Evolutionary conservation across 2,797 vertebrate genomes (phyloP).

Genomic region (Pangasius larnaudii): DNA sequence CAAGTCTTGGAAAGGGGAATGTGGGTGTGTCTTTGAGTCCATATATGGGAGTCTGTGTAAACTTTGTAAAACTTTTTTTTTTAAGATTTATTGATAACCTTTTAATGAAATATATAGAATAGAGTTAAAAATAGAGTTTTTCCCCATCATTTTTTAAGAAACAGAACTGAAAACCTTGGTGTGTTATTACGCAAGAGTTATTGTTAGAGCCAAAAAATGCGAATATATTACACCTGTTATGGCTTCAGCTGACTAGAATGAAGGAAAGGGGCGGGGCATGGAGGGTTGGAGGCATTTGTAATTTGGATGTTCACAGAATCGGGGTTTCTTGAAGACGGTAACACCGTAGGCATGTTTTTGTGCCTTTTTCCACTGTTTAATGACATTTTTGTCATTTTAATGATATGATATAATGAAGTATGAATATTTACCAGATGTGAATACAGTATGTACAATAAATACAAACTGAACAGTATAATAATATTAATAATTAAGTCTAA

Average conservation of each 20-base stretch:
- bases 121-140: too few relatives aligned
- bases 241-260: neutral
- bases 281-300: neutral
- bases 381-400: neutral
- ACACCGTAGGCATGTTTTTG: neutral
- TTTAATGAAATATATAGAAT: neutral
- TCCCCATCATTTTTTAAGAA: too few relatives aligned
- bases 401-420: too few relatives aligned
- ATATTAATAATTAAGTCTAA: neutral
- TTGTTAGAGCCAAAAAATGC: neutral
- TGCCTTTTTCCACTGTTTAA: neutral
- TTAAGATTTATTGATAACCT: too few relatives aligned
- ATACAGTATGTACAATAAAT: neutral
- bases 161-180: too few relatives aligned
- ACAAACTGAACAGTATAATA: neutral
- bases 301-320: neutral
- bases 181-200: neutral
- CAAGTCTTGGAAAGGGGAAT: neutral
- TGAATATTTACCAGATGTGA: neutral
- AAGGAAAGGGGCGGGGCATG: neutral
- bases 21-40: neutral
- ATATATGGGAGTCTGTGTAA: neutral
- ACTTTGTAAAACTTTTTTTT: too few relatives aligned
- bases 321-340: neutral
- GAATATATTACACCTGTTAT: neutral